Evolutionary conservation across 2,888 invertebrate genomes (phyloP), one percentile per base, ranked within the genome.

Genomic region (Eulithis prunata): DNA sequence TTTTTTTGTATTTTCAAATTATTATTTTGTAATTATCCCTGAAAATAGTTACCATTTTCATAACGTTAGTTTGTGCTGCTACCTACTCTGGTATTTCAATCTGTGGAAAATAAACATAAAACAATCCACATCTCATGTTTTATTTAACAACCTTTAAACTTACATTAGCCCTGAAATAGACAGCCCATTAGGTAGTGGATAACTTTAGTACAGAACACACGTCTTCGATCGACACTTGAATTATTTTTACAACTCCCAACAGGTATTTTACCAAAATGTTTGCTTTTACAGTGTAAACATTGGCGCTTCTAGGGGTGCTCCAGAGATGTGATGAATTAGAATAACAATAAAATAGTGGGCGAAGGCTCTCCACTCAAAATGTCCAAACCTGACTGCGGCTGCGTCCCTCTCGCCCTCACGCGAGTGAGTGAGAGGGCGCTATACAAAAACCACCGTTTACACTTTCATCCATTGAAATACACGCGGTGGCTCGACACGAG

Each of bases 381-480:
- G 80, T 80, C 61, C 80, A 76, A 85, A 87, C 85, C 88, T 79
- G 82, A 80, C 80, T 80, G 75, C 70, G 78, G 79, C 78, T 77
- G 70, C 72, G 62, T 89, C 90, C 81, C 82, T 83, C 78, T 91
- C 88, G 71, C 73, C 65, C 86, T 57, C 72, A 70, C 73, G 71
- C 53, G 83, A 70, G 74, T 65, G 77, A 91, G 78, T 79, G 90
- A 91, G 91, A 90, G 76, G 77, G 85, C 85, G 86, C 87, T 89
- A 91, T 90, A 92, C 92, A 92, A 92, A 92, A 91, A 92, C 90
- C 88, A 85, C 86, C 85, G 91, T 87, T 86, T 90, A 91, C 85
- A 91, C 92, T 91, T 93, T 91, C 92, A 90, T 90, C 91, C 86
- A 87, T 89, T 88, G 91, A 91, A 89, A 91, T 88, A 91, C 90